Conservation (phyloP, 1,140 invertebrate species). For the Ips typographus region DNA sequence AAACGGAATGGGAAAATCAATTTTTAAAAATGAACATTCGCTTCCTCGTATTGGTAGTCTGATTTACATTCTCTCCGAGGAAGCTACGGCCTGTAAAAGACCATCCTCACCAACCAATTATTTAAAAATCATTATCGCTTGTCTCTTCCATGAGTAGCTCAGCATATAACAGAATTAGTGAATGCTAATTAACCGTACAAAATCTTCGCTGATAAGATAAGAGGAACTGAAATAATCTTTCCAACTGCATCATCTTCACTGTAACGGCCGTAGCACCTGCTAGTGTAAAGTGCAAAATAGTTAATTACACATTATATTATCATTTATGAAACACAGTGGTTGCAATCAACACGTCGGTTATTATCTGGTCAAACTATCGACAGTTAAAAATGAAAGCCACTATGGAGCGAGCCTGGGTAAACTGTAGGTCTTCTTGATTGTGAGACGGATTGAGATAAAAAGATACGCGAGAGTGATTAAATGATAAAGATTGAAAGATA, state of each 20-base stretch:
- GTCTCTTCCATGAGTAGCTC: too few relatives aligned
- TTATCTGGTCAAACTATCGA: slow-evolving; percentile 27
- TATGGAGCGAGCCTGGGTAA: slow-evolving; percentile 20
- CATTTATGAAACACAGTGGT: slow-evolving; percentile 9
- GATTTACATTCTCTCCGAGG: too few relatives aligned
- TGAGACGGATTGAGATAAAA: slow-evolving; percentile 28
- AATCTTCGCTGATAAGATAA: too few relatives aligned
- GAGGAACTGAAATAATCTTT: too few relatives aligned
- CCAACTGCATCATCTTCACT: too few relatives aligned
- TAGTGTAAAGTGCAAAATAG: slow-evolving; percentile 21
- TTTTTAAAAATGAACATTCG: slow-evolving; percentile 17
- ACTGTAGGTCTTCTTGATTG: slow-evolving; percentile 19
- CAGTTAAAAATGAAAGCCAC: slow-evolving; percentile 26
- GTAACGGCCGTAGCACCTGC: background rate
- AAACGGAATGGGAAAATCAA: slow-evolving; percentile 33
- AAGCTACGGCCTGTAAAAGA: too few relatives aligned
- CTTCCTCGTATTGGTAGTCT: slow-evolving; percentile 1
- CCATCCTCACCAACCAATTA: too few relatives aligned
- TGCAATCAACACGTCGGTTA: slow-evolving; percentile 31
- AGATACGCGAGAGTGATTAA: slow-evolving; percentile 13
- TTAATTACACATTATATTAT: slow-evolving; percentile 29
- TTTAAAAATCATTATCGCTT: too few relatives aligned
- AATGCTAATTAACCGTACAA: too few relatives aligned
- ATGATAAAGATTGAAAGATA: slow-evolving; percentile 29
- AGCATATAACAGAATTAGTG: too few relatives aligned